Conservation (phyloP, 2,797 vertebrate species). For the Urophycis tenuis region DNA sequence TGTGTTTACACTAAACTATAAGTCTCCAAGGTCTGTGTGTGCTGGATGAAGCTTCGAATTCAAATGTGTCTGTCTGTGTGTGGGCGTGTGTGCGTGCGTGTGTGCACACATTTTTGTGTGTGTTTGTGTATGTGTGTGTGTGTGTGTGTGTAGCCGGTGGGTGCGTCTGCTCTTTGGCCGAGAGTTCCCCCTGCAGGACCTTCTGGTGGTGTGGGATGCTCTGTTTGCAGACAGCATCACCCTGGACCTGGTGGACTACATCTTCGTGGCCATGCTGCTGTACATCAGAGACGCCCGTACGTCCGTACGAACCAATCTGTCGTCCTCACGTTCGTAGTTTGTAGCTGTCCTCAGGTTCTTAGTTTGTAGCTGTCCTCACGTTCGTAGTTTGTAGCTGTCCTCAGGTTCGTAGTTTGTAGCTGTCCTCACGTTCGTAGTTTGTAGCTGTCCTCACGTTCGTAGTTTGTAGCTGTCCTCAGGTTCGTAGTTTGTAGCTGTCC, state of each 20-base stretch:
- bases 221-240: slow-evolving; percentile 92
- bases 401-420: no score
- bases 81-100: neutral
- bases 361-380: no score
- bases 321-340: no score
- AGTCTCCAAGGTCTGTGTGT: no score
- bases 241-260: slow-evolving; percentile 90
- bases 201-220: slow-evolving; percentile 95
- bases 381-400: no score
- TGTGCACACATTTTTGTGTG: neutral
- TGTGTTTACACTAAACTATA: no score
- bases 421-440: no score
- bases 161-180: slow-evolving; percentile 91
- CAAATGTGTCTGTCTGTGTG: no score
- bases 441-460: no score
- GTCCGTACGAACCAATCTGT: slow-evolving; percentile 26
- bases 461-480: no score
- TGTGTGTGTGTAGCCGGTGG: slow-evolving; percentile 78
- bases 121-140: slow-evolving; percentile 3
- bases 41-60: neutral
- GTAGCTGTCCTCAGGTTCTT: no score
- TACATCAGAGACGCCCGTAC: slow-evolving; percentile 94
- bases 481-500: no score
- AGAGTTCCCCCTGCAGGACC: slow-evolving; percentile 93
- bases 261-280: slow-evolving; percentile 96